These are phyloP conservation scores for Temnothorax unifasciatus DNA, from an alignment of 2,888 invertebrate genomes.

Conservation along the genomic window DNA sequence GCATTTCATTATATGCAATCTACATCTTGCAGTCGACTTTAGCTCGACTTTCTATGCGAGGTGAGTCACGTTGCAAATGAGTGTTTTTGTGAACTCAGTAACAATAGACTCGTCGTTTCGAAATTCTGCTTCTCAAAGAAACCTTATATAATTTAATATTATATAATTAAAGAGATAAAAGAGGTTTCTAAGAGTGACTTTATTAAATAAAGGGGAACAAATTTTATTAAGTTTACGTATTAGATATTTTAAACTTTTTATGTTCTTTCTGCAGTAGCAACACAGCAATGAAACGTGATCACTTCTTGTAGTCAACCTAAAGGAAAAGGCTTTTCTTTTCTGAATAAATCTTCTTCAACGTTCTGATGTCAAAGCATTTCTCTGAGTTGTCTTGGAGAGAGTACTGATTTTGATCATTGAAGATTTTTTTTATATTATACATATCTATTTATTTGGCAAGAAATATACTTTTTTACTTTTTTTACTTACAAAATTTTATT, in stretches of 20 bases:
- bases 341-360: constrained; percentile 38
- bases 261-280: not conserved
- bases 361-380: constrained; percentile 39
- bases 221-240: not conserved
- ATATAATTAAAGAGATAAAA: not conserved
- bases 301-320: not conserved
- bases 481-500: no score
- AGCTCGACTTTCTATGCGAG: not conserved
- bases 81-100: not conserved
- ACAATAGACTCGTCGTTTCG: not conserved
- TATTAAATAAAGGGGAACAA: not conserved
- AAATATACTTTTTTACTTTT: not conserved
- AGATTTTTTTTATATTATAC: constrained; percentile 18
- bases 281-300: constrained; percentile 19
- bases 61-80: not conserved
- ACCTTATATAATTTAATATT: not conserved
- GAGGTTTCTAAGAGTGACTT: not conserved
- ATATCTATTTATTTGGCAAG: not conserved
- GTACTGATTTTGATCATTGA: constrained; percentile 1
- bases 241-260: not conserved
- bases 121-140: not conserved
- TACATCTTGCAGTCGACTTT: not conserved
- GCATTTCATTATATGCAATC: not conserved
- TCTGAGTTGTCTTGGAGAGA: not conserved
- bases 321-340: not conserved